Evolutionary conservation across 1,140 invertebrate genomes (phyloP).

Genomic region (Drosophila repleta): DNA sequence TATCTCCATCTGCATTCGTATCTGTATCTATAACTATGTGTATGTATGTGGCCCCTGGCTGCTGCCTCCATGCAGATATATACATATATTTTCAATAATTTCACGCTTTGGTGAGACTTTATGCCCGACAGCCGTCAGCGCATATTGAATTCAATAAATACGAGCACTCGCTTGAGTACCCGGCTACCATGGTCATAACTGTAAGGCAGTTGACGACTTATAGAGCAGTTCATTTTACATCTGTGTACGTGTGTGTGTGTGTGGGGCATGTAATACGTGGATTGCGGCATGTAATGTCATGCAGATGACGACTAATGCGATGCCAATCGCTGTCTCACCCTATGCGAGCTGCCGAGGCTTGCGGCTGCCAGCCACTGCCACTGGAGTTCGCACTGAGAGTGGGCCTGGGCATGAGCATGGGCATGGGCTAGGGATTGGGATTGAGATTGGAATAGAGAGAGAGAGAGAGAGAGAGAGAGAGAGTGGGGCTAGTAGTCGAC

Average conservation of each 20-base stretch:
- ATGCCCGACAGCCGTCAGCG: constrained; percentile 40
- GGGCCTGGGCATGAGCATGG: no score
- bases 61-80: background rate
- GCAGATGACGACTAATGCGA: constrained; percentile 77
- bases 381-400: background rate
- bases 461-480: no score
- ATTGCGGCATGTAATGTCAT: constrained; percentile 78
- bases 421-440: background rate
- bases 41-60: constrained; percentile 6
- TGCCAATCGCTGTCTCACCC: constrained; percentile 40
- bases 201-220: constrained; percentile 55
- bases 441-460: background rate
- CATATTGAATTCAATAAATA: constrained; percentile 79
- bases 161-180: constrained; percentile 22
- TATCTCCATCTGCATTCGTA: constrained; percentile 2
- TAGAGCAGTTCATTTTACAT: constrained; percentile 60
- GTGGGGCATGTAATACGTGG: constrained; percentile 69
- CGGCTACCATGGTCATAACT: constrained; percentile 36
- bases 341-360: background rate
- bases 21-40: constrained; percentile 10
- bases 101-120: constrained; percentile 67
- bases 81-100: constrained; percentile 70
- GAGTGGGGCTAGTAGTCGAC: constrained; percentile 51
- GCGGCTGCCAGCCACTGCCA: background rate
- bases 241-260: constrained; percentile 23